Evolutionary conservation across 35 echinoderm and acorn worm genomes (phyloP), one percentile per base, ranked within the genome.

Genomic region (Ophioderma brevispina): DNA sequence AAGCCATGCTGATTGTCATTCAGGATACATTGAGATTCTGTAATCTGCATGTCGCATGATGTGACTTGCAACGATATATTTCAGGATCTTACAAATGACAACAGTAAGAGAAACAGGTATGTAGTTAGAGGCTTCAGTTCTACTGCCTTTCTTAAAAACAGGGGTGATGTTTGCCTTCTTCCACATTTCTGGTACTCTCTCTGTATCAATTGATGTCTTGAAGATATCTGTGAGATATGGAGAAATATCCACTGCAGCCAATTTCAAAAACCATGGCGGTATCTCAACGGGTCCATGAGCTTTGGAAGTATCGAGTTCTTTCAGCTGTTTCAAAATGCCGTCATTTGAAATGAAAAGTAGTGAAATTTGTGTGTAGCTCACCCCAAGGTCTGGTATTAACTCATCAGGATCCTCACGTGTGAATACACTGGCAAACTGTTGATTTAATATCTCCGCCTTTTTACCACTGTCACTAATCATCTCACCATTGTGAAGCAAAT

Each of bases 61-160:
- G 46, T 84, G 41, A 46, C 41, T 46, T 46, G 41, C 4, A 17
- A 46, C 41, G 41, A 81, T 81, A 43, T 77, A 34, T 35, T 92
- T 85, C 32, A 92, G 38, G 32, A 87, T 39, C 75, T 92, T 92
- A 36, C 84, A 87, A 0, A 82, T 49, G 36, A 87, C 84, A 10
- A 13, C 43, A 76, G 91, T 92, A 2, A 92, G 84, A 17, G 85
- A 78, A 31, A 93, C 80, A n/a, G 86, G 92, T 25, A 85, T 87
- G 56, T 93, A 93, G 86, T 93, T 93, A 30, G 64, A 81, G 19
- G 56, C 11, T 36, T 77, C 64, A 40, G 76, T 18, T 82, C 63
- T 64, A 52, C 28, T 84, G 10, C 80, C 77, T 25, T 75, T 84
- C 40, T 91, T 84, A 36, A 75, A 85, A 18, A 91, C 37, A 30